Base-by-base conservation (phyloP, 1,140 invertebrate species). In the Prorops nasuta region DNA sequence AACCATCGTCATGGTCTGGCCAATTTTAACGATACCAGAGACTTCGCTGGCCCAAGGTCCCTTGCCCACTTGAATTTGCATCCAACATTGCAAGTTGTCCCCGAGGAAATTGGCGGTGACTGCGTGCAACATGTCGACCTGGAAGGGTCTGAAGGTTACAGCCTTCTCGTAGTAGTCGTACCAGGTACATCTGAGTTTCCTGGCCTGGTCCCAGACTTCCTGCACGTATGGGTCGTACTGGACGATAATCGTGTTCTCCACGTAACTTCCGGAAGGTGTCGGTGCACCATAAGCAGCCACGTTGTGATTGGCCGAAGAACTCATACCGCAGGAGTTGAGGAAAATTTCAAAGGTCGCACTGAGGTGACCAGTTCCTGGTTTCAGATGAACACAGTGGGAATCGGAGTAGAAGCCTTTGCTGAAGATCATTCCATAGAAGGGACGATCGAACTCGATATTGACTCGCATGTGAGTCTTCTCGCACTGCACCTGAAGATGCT, bases 1-100 rank as follows among this genome's bases (percentile, higher is more conserved):
- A 1, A 95, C 92, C 91, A 96, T 94, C 0, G 92, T 96, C 92
- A 96, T 95, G 0, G 92, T 96, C 71, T 96, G 92, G 8, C 93
- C 93, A 49, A 96, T 96, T 76, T 95, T 95, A 1, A 96, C 92
- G 58, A 96, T 94, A 28, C 93, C 93, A 0, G 91, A 92, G 1
- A 96, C 93, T 77, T 96, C 93, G 3, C 90, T 92, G 16, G 93
- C 92, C 92, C 92, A 96, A 0, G 93, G 93, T 44, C 93, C 92
- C 71, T 94, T 94, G 19, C 93, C 93, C 16, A 93, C 91, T 74
- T 96, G 92, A 54, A 96, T 94, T 73, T 95, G 92, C 92, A 95
- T 95, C 92, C 92, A 96, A 72, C 92, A 96, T 70, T 94, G 92
- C 43, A 96, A 79, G 74, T 96, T 96, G 76, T 96, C 93, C 12